Percentiles rank a stretch among this genome's conserved stretches.
These are phyloP conservation scores for Podiceps cristatus DNA, from an alignment of 2,113 vertebrate species.

Conservation along the genomic window DNA sequence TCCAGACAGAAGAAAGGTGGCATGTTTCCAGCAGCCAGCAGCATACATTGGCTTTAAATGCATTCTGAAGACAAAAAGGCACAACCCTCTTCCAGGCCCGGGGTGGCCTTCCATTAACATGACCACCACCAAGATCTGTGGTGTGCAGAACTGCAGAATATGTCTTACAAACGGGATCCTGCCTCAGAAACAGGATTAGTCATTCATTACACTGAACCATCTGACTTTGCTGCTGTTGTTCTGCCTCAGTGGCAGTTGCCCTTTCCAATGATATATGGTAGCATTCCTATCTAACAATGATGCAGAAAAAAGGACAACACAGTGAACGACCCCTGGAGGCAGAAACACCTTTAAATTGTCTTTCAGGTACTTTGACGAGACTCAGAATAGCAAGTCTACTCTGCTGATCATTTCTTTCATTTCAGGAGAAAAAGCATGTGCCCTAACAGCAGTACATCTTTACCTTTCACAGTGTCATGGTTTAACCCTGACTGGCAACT, in stretches of 20 bases:
- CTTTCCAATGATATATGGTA: conserved; percentile 29
- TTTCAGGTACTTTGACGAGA: not conserved
- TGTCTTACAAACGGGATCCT: not conserved
- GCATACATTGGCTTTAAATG: not conserved
- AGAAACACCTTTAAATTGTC: not conserved
- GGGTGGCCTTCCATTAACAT: not conserved
- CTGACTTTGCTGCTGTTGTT: not conserved
- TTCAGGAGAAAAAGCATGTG: not conserved
- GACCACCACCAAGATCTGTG: not conserved
- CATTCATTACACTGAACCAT: not conserved
- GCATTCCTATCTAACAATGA: not conserved
- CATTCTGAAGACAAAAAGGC: not conserved
- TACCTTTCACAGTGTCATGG: not conserved
- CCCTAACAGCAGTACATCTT: not conserved
- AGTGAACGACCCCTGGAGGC: not conserved
- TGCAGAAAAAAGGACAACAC: not conserved
- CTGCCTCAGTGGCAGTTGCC: conserved; percentile 8
- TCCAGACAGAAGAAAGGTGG: not conserved
- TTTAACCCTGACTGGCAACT: too few relatives aligned
- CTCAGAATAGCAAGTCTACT: not conserved
- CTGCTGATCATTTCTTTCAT: not conserved
- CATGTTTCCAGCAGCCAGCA: not conserved
- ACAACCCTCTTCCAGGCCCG: not conserved
- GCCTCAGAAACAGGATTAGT: not conserved
- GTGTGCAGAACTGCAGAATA: not conserved